phyloP scores from a whole-genome alignment of 1,140 invertebrate species.

The Diorhabda elongata region DNA sequence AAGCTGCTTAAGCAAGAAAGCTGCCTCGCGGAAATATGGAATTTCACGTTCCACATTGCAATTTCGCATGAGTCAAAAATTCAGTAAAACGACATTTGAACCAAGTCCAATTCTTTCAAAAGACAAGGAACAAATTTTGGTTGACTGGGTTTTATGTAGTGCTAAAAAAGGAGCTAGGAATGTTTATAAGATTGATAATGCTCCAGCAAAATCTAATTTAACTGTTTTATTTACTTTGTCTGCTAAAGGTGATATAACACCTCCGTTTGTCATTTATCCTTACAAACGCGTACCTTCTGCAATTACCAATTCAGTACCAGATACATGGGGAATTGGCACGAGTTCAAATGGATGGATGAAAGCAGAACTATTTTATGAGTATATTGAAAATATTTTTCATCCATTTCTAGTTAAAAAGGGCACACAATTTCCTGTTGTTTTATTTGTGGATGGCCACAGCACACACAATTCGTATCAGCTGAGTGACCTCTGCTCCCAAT shows the following conservation, averaged over 20 bases:
- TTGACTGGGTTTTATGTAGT: too few species aligned
- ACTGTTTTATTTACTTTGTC: conserved; percentile 32
- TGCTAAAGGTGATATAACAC: conserved; percentile 21
- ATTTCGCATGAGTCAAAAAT: too few species aligned
- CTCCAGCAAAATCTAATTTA: conserved; percentile 27
- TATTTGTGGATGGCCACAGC: conserved; percentile 45
- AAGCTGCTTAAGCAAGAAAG: too few species aligned
- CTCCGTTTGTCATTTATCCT: conserved; percentile 34
- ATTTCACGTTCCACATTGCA: too few species aligned
- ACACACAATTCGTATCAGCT: conserved; percentile 36
- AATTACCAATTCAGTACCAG: conserved; percentile 34
- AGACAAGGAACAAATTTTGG: too few species aligned
- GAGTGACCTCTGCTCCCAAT: conserved; percentile 28
- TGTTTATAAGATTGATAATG: conserved; percentile 39
- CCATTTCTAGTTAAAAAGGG: conserved; percentile 33
- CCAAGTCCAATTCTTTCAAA: too few species aligned
- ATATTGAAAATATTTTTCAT: conserved; percentile 40
- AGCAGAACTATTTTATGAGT: conserved; percentile 42
- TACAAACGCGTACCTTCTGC: conserved; percentile 31
- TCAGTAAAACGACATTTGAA: too few species aligned
- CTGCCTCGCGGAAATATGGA: too few species aligned
- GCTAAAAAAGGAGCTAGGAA: conserved; percentile 27
- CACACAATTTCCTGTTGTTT: conserved; percentile 38
- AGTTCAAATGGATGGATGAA: conserved; percentile 46
- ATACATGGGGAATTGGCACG: conserved; percentile 39